Base-by-base conservation (phyloP, 2,888 invertebrate genomes). In the Nycteola revayana region DNA sequence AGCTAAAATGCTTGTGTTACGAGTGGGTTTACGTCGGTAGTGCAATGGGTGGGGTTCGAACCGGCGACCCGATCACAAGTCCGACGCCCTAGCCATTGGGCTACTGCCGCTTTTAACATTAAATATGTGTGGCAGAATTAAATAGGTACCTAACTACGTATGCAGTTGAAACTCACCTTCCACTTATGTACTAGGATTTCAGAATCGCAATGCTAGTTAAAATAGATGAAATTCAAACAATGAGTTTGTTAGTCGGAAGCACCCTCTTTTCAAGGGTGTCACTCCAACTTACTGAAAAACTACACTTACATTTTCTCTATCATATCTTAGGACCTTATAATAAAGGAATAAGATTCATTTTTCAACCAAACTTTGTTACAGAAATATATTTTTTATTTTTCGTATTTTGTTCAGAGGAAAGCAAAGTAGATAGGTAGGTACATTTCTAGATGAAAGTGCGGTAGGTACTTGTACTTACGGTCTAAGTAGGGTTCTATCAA, bases 211-310 rank as follows among this genome's bases (percentile, higher is more conserved):
- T 45, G 46, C 36, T 55, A 50, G 46, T 49, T 47, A 46, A 59
- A 49, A 49, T 47, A 52, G 50, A 51, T 49, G 49, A 28, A 49
- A 39, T 32, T 31, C 60, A 73, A 70, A 85, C 85, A 85, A 84
- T 80, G 82, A 67, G 75, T 84, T 85, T 84, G 80, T 85, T 84
- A 84, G 77, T 51, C 59, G 54, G 58, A 63, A 80, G 78, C 52
- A 67, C 81, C 67, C 78, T 77, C 60, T 58, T 61, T 54, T 61
- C 42, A 49, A 75, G 72, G 72, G 78, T 71, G 75, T 71, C 81
- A 73, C 76, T 81, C 63, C 73, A 53, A 64, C 54, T 52, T 60
- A 50, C 52, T 57, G 34, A 44, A 49, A 50, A 50, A 38, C 47
- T 36, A 33, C 36, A 45, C 38, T 42, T 35, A 37, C 30, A 28